Base-by-base conservation (phyloP, 2,113 vertebrate genomes). In the Planiliza haematocheilus region DNA sequence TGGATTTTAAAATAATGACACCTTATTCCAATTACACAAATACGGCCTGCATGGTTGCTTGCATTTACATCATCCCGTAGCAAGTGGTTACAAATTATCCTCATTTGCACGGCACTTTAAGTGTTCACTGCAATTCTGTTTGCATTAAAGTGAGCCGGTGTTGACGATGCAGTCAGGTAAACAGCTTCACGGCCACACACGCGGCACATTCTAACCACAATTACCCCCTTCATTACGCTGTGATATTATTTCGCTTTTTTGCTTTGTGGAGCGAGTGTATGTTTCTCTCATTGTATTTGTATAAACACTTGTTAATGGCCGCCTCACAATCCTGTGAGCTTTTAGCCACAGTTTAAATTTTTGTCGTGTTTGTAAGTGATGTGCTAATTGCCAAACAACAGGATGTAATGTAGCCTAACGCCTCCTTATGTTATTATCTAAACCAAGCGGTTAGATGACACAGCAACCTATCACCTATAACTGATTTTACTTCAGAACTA, bases 191-290 rank as follows among this genome's bases (percentile, higher is more conserved):
- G 74, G 66, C 37, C 69, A 74, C 59, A 86, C 71, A 80, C 57
- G 50, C 66, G 60, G 58, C 66, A 57, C 67, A 81, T 82, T 68
- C 83, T 80, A 78, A 79, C 79, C 9, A 77, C 68, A 87, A 86
- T 87, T 86, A 86, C 75, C 52, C 65, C 65, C 74, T 66, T 84
- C 81, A 74, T 87, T 87, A 79, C 73, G 12, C 67, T 51, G 57
- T 46, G 60, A 68, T 85, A 78, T 79, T 52, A 71, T 74, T 75
- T 46, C 42, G 62, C 68, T 75, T 12, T 66, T 43, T 79, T 36
- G n/a, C 65, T 80, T 86, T 77, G 53, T 48, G 17, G 20, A 51
- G 12, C 2, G 8, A 69, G 38, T 36, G 61, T 59, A 58, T 13
- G 48, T 82, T 66, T 46, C 58, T 61, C 42, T 62, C 49, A 20